Conservation (phyloP, 1,140 invertebrate genomes). For the Bacillus rossius region DNA sequence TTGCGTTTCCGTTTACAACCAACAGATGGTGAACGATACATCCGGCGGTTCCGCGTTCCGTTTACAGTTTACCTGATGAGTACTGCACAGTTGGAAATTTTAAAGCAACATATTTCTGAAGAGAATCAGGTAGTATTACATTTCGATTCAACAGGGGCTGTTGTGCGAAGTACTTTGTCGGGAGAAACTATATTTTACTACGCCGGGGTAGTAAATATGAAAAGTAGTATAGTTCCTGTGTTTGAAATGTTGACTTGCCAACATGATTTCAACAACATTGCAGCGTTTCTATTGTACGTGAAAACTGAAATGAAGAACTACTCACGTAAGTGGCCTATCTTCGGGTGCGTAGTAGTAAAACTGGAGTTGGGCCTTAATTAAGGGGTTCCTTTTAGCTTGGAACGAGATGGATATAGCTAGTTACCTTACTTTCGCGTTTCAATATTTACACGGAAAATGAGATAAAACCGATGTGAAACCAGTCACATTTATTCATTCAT, state of each 20-base stretch:
- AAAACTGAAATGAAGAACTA: constrained; percentile 13
- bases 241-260: constrained; percentile 18
- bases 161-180: constrained; percentile 8
- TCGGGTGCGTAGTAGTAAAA: constrained; percentile 17
- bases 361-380: constrained; percentile 24
- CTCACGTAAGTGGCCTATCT: constrained; percentile 16
- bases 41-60: no score
- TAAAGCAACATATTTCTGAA: neutral
- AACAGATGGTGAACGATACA: no score
- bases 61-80: no score
- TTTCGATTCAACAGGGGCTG: constrained; percentile 6
- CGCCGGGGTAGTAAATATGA: constrained; percentile 5
- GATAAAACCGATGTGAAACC: no score
- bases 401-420: neutral
- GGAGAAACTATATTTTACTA: constrained; percentile 18
- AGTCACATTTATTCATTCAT: no score
- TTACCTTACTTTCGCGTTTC: constrained; percentile 10
- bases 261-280: constrained; percentile 8
- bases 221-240: constrained; percentile 14
- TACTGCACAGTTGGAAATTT: no score
- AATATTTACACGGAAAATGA: no score
- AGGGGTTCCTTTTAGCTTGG: constrained; percentile 9
- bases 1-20: no score
- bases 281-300: constrained; percentile 17
- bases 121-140: constrained; percentile 11